A percentile compares a stretch with the other conserved stretches of the same genome.
Evolutionary conservation across 2,888 invertebrate species (phyloP).

Genomic region (Yponomeuta malinellus): DNA sequence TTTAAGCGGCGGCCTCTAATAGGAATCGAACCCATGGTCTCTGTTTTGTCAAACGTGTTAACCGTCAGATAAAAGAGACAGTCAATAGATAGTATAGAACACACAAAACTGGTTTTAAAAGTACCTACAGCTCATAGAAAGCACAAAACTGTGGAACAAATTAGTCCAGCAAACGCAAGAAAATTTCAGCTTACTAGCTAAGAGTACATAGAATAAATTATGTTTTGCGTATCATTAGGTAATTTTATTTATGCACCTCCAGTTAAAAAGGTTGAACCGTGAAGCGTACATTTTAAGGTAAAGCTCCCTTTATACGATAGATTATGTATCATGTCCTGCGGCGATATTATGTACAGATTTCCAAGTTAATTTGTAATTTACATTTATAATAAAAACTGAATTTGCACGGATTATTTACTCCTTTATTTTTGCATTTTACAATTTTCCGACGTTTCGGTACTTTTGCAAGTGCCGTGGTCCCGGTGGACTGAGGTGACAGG

Average conservation of each 20-base stretch:
- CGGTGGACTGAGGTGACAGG: too few relatives aligned
- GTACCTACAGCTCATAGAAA: background rate
- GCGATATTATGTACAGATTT: background rate
- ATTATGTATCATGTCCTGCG: background rate
- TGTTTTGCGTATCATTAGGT: background rate
- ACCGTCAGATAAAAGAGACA: too few relatives aligned
- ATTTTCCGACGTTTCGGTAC: too few relatives aligned
- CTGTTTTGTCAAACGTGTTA: too few relatives aligned
- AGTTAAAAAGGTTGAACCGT: background rate
- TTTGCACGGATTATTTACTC: too few relatives aligned
- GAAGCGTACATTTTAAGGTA: background rate
- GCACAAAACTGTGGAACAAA: background rate
- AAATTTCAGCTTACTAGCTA: background rate
- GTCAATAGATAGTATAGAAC: too few relatives aligned
- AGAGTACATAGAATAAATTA: background rate
- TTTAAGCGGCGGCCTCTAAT: too few relatives aligned
- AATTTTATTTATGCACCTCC: background rate
- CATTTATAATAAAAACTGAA: too few relatives aligned
- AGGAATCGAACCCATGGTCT: too few relatives aligned
- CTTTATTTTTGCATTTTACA: too few relatives aligned
- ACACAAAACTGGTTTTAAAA: too few relatives aligned
- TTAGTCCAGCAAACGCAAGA: background rate
- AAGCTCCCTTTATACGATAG: background rate
- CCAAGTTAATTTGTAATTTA: background rate
- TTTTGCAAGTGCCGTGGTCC: too few relatives aligned